Evolutionary conservation across 2,888 invertebrate genomes (phyloP), one percentile per base, ranked within the genome.

Genomic region (Ichneumoninae sp.): DNA sequence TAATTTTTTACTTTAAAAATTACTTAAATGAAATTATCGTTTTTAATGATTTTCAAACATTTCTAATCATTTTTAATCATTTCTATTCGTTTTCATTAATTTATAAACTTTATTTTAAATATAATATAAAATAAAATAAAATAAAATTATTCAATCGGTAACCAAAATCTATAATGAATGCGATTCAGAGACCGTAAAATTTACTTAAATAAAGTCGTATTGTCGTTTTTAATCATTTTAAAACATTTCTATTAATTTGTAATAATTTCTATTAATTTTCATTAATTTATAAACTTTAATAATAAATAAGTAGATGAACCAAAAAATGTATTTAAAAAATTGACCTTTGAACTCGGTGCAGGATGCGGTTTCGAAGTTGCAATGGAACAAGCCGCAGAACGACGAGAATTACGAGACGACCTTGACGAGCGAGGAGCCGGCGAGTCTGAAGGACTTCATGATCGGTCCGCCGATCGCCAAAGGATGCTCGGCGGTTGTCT

Each of bases 401-500:
- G 94, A 95, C 87, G 92, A 92, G 74, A 94, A 94, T 85, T 93
- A 94, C 72, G 94, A 94, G 83, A 93, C 93, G 71, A 89, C 90
- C 1, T 78, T 89, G 54, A 93, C 93, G 3, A 92, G 95, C 50
- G 93, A 93, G 26, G 92, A 94, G 19, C 91, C 94, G n/a, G 93
- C 95, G 8, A 94, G 94, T 70, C 93, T 97, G 66, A 94, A 95
- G 70, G 94, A 96, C 89, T 94, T 97, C 82, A 94, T 95, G 80
- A 95, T 97, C 87, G 97, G 97, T 0, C 95, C 95, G 52, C 94
- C 96, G 1, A 96, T 98, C 88, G 97, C 96, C 6, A 97, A 97
- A 93, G 97, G 97, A 19, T 96, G 97, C 91, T 97, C 96, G 87
- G 97, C 97, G 36, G 97, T 97, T 40, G 97, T 98, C 0, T 97